These are phyloP conservation scores for Lophius piscatorius DNA, from an alignment of 2,113 vertebrate genomes.

Conservation along the genomic window DNA sequence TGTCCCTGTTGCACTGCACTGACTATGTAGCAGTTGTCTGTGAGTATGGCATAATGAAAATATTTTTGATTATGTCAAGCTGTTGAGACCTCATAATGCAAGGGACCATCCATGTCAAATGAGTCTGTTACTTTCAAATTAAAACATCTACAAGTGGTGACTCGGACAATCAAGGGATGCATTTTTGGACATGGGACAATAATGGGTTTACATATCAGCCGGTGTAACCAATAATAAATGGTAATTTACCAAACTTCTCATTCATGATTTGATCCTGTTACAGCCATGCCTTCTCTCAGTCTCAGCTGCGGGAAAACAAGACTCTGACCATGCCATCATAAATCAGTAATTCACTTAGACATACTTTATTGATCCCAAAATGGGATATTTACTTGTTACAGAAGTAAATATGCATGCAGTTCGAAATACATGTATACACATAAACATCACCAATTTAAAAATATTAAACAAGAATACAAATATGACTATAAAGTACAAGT, in stretches of 20 bases:
- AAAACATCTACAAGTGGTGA: conserved; percentile 10
- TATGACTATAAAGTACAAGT: too few species aligned
- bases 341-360: not conserved
- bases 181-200: conserved; percentile 13
- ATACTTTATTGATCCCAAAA: too few species aligned
- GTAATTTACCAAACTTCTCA: conserved; percentile 19
- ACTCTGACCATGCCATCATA: conserved; percentile 9
- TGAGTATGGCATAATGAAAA: not conserved
- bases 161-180: conserved; percentile 10
- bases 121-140: not conserved
- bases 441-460: too few species aligned
- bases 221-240: conserved; percentile 21
- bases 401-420: too few species aligned
- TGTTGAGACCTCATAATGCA: not conserved
- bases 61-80: conserved; percentile 19
- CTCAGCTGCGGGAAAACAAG: conserved; percentile 9
- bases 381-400: too few species aligned
- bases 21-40: too few species aligned
- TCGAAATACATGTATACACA: too few species aligned
- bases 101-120: not conserved
- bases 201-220: conserved; percentile 23
- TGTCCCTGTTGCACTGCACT: too few species aligned
- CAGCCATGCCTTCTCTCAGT: conserved; percentile 43
- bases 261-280: conserved; percentile 27
- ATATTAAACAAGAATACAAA: too few species aligned